Percentiles rank a stretch among this genome's conserved stretches.
Evolutionary conservation across 37 sponge, comb jelly and placozoan species (phyloP).

Genomic region (Lycopodina hypogea): DNA sequence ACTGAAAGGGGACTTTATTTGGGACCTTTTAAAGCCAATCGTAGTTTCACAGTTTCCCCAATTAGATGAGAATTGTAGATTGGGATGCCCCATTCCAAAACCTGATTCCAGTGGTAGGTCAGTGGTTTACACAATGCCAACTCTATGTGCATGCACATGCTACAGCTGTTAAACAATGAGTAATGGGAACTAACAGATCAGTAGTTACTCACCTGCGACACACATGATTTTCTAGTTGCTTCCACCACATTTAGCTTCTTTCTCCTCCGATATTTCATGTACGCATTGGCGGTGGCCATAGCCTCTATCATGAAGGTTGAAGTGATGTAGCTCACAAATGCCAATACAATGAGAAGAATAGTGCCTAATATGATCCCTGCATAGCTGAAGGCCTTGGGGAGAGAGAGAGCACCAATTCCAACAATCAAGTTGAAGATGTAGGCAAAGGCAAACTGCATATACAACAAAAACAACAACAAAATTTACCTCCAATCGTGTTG

Average conservation of each 20-base stretch:
- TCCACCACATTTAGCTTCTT: slow-evolving; percentile 1
- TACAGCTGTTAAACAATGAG: no score
- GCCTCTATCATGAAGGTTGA: slow-evolving; percentile 85
- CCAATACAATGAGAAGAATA: slow-evolving; percentile 73
- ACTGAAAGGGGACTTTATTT: no score
- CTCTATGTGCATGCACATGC: no score
- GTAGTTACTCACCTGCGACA: no score
- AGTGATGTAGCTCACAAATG: slow-evolving; percentile 78
- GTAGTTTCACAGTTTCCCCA: no score
- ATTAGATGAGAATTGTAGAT: no score
- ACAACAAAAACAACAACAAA: background rate
- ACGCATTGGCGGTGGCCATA: slow-evolving; percentile 93
- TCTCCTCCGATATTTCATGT: background rate
- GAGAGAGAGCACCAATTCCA: slow-evolving; percentile 87
- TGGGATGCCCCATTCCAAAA: no score
- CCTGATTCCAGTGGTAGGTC: no score
- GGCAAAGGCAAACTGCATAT: slow-evolving; percentile 83
- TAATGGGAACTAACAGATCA: no score
- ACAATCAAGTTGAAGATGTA: slow-evolving; percentile 97
- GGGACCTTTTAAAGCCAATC: no score
- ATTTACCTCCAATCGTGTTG: background rate
- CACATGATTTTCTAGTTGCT: background rate
- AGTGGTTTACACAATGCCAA: no score
- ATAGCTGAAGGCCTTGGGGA: slow-evolving; percentile 87
- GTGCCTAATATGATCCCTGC: slow-evolving; percentile 86